Conservation (phyloP, 2,797 vertebrate genomes). For the Platalea minor region DNA sequence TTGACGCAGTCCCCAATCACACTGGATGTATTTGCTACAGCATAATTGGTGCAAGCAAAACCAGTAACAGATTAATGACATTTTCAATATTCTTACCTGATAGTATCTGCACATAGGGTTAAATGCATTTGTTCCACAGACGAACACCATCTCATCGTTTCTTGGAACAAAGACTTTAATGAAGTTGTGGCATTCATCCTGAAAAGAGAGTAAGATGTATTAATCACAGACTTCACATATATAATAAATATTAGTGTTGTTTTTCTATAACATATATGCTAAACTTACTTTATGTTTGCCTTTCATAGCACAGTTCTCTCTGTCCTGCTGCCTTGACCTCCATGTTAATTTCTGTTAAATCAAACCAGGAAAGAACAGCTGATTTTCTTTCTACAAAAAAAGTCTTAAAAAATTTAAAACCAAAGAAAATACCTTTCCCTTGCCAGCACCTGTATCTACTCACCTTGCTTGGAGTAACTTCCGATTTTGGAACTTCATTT, state of each 20-base stretch:
- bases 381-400: background rate
- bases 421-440: background rate
- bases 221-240: background rate
- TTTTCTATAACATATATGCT: background rate
- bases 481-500: conserved; percentile 92
- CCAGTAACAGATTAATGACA: background rate
- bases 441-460: conserved; percentile 57
- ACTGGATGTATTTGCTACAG: background rate
- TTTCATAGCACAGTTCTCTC: conserved; percentile 96
- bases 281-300: conserved; percentile 94
- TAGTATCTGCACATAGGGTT: conserved; percentile 99
- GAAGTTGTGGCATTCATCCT: conserved; percentile 99
- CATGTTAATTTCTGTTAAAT: conserved; percentile 91
- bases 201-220: conserved; percentile 39
- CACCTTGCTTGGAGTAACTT: conserved; percentile 95
- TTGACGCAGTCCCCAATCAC: conserved; percentile 15
- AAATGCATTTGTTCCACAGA: conserved; percentile 97
- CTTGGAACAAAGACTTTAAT: conserved; percentile 98
- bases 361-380: conserved; percentile 50
- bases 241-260: background rate
- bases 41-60: background rate
- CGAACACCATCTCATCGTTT: conserved; percentile 96
- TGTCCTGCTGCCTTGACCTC: conserved; percentile 92
- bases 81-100: conserved; percentile 78
- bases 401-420: background rate